Conservation (phyloP, 2,113 vertebrate genomes). For the Laterallus jamaicensis region DNA sequence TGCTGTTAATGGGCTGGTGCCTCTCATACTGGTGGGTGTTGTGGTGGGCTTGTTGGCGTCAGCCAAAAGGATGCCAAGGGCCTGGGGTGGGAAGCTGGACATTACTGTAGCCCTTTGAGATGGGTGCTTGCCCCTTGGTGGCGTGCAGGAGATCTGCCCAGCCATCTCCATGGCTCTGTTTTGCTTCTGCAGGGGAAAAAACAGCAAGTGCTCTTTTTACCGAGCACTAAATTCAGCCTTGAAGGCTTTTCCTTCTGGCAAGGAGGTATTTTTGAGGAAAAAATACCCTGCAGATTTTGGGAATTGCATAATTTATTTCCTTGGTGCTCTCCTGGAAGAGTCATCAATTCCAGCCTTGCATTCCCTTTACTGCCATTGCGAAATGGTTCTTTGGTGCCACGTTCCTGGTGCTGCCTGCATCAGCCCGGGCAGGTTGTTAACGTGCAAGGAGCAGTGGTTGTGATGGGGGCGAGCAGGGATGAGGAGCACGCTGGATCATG, state of each 20-base stretch:
- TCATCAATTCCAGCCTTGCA: not conserved
- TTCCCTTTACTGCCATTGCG: not conserved
- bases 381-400: not conserved
- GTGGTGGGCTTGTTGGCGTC: not conserved
- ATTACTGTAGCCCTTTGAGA: accelerated
- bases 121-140: accelerated
- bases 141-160: not conserved
- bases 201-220: not conserved
- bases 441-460: accelerated
- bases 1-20: not conserved
- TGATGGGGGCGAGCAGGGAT: accelerated
- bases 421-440: not conserved
- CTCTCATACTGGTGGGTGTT: not conserved
- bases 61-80: not conserved
- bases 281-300: not conserved
- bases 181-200: not conserved
- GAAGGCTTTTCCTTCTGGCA: constrained; percentile 4
- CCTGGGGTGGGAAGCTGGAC: not conserved
- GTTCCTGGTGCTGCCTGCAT: not conserved
- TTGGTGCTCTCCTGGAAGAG: not conserved
- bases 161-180: not conserved
- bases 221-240: not conserved
- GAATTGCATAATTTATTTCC: not conserved
- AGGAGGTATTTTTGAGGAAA: not conserved
- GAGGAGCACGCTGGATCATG: accelerated